Evolutionary conservation across 92 coral and sea anemone species (phyloP).

Genomic region (Pocillopora meandrina): DNA sequence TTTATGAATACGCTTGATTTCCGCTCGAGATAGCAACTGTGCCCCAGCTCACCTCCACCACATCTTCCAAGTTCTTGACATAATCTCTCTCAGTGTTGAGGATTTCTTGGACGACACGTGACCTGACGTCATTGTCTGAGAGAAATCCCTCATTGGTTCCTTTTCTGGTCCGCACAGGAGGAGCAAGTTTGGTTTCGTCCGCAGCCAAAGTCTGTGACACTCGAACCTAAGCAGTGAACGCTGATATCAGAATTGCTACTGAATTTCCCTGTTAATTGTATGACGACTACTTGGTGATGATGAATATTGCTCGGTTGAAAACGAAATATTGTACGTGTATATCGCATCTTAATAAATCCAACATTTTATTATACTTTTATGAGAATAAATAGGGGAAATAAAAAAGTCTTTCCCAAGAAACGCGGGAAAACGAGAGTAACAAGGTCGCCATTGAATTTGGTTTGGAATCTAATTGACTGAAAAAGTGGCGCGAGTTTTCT

Average conservation of each 20-base stretch:
- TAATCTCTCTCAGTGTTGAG: constrained; percentile 92
- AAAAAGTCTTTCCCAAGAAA: too few relatives aligned
- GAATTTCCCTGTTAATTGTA: too few relatives aligned
- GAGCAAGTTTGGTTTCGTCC: constrained; percentile 69
- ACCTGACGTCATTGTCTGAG: constrained; percentile 83
- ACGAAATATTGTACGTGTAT: too few relatives aligned
- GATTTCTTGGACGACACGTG: constrained; percentile 88
- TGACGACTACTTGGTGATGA: too few relatives aligned
- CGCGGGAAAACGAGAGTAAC: too few relatives aligned
- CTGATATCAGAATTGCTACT: neutral
- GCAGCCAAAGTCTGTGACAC: constrained; percentile 82
- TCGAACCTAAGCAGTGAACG: constrained; percentile 57
- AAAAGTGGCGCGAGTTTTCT: too few relatives aligned
- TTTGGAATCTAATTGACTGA: too few relatives aligned
- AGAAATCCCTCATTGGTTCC: constrained; percentile 79
- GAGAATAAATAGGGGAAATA: too few relatives aligned
- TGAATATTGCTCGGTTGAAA: too few relatives aligned
- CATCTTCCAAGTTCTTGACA: constrained; percentile 89
- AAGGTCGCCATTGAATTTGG: too few relatives aligned
- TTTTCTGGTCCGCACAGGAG: constrained; percentile 78
- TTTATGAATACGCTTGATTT: neutral
- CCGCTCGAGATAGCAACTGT: neutral
- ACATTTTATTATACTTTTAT: too few relatives aligned
- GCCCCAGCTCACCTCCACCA: constrained; percentile 80
- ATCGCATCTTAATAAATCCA: too few relatives aligned